phyloP scores from a whole-genome alignment of 2,888 invertebrate species.

The Cryptus armator region DNA sequence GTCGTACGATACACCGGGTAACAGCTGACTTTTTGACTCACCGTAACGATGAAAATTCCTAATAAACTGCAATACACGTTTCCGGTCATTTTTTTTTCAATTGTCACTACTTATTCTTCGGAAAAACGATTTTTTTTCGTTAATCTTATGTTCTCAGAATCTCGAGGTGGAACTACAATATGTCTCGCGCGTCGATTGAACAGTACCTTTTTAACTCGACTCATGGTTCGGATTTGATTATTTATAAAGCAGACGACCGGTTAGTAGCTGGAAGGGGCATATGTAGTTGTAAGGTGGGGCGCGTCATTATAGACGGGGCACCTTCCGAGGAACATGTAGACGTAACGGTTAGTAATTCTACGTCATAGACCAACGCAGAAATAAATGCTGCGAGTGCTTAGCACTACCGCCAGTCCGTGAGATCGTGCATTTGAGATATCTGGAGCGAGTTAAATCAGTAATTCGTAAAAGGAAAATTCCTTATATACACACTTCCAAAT shows the following conservation, averaged over 20 bases:
- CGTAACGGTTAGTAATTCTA: slow-evolving; percentile 22
- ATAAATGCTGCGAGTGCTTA: not conserved
- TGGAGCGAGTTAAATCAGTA: not conserved
- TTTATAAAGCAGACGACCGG: slow-evolving; percentile 57
- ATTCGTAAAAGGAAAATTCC: too few relatives aligned
- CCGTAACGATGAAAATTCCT: slow-evolving; percentile 46
- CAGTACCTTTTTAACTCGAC: slow-evolving; percentile 48
- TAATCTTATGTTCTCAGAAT: not conserved
- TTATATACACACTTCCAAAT: too few relatives aligned
- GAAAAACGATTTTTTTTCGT: not conserved
- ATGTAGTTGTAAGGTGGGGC: slow-evolving; percentile 51
- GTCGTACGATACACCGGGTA: not conserved
- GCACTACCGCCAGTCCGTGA: not conserved
- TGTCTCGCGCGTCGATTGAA: slow-evolving; percentile 29
- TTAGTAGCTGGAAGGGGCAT: slow-evolving; percentile 51
- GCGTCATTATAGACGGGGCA: not conserved
- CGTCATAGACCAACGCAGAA: slow-evolving; percentile 8
- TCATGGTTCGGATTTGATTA: slow-evolving; percentile 53
- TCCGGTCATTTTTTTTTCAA: slow-evolving; percentile 33
- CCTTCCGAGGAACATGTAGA: slow-evolving; percentile 3
- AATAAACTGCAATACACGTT: slow-evolving; percentile 6
- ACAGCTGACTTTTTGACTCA: slow-evolving; percentile 31
- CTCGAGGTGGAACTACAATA: not conserved
- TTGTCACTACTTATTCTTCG: not conserved
- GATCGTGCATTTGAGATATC: not conserved